Conservation (phyloP, 2,113 vertebrate genomes). For the Hemiscyllium ocellatum region DNA sequence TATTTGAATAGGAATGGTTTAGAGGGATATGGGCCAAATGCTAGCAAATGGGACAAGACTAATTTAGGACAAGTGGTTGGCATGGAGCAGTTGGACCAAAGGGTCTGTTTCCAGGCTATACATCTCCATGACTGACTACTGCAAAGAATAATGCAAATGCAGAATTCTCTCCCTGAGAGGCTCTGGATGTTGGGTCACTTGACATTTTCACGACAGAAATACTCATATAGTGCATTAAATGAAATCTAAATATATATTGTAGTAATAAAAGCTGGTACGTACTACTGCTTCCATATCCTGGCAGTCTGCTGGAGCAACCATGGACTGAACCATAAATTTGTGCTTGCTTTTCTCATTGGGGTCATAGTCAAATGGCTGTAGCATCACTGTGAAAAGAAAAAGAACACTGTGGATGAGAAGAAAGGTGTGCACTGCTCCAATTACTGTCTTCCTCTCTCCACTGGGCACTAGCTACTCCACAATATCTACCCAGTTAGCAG, state of each 20-base stretch:
- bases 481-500: background rate
- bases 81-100: no score
- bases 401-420: background rate
- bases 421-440: background rate
- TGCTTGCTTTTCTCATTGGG: constrained; percentile 99
- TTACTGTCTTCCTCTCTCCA: background rate
- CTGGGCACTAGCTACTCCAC: background rate
- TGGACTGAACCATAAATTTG: constrained; percentile 99
- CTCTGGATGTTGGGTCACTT: background rate
- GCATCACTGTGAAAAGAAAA: constrained; percentile 77
- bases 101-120: no score
- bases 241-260: background rate
- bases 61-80: no score
- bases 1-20: no score
- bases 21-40: no score
- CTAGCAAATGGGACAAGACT: no score
- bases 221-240: background rate
- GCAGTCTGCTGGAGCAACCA: constrained; percentile 89
- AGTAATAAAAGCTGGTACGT: constrained; percentile 55
- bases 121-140: no score
- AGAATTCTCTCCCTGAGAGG: background rate
- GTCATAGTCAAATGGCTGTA: constrained; percentile 98
- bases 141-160: background rate
- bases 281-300: constrained; percentile 98
- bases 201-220: background rate